Evolutionary conservation across 2,888 invertebrate species (phyloP).

Genomic region (Meandrusa payeni): DNA sequence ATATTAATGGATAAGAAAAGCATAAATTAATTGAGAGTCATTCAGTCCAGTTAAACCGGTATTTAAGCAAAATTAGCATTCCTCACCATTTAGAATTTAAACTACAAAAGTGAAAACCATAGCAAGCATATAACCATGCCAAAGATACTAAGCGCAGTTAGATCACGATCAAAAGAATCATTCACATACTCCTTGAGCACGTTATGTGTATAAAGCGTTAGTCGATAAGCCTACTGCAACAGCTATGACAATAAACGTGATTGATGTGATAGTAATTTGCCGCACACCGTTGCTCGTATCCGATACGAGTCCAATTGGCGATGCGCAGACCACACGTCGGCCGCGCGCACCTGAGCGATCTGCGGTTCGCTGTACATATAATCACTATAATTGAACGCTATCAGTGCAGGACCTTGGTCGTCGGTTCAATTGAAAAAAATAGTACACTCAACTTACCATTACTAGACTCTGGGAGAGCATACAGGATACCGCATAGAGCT

Average conservation of each 20-base stretch:
- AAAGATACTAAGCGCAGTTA: constrained; percentile 10
- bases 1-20: too few species aligned
- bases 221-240: constrained; percentile 45
- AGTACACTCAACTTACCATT: constrained; percentile 58
- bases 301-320: constrained; percentile 59
- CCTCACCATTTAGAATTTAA: too few species aligned
- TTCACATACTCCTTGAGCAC: constrained; percentile 2
- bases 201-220: constrained; percentile 28
- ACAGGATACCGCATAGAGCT: constrained; percentile 65
- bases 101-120: too few species aligned
- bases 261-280: constrained; percentile 72
- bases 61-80: too few species aligned
- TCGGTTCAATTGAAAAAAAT: constrained; percentile 44
- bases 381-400: constrained; percentile 60
- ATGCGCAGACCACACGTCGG: constrained; percentile 48
- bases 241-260: constrained; percentile 69
- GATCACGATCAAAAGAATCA: constrained; percentile 16
- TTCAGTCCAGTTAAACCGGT: too few species aligned
- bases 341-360: constrained; percentile 36
- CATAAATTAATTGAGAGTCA: too few species aligned
- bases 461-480: constrained; percentile 53
- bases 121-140: neutral
- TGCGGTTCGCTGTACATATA: constrained; percentile 48
- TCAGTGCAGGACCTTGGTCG: constrained; percentile 44
- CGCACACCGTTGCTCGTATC: constrained; percentile 74